Conservation (phyloP, 1,140 invertebrate species). For the Platyscapa corneri region DNA sequence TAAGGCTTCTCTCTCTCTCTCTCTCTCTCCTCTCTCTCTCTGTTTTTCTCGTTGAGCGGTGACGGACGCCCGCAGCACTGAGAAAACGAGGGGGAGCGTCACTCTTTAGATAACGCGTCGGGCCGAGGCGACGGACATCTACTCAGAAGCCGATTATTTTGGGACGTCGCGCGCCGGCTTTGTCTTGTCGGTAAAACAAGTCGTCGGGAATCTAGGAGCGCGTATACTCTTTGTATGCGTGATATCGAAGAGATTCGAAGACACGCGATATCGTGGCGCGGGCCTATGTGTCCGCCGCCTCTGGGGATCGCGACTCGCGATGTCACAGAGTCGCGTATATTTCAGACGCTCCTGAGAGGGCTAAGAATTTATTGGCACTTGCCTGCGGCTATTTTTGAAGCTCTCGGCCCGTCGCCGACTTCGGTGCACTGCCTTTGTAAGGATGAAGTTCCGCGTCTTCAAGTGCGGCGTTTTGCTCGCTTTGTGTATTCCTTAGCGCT, state of each 20-base stretch:
- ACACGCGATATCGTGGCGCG: neutral
- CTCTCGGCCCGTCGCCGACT: too few relatives aligned
- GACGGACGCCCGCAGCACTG: neutral
- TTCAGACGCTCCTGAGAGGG: neutral
- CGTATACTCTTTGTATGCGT: too few relatives aligned
- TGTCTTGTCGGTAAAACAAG: conserved; percentile 5
- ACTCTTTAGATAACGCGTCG: conserved; percentile 33
- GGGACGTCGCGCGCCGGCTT: neutral
- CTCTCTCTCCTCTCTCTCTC: too few relatives aligned
- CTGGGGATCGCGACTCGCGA: neutral
- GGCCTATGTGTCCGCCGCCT: too few relatives aligned
- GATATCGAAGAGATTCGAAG: too few relatives aligned
- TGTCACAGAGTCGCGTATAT: too few relatives aligned
- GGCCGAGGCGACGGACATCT: neutral
- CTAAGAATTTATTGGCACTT: conserved; percentile 22
- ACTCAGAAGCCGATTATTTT: conserved; percentile 42
- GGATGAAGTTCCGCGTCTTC: too few relatives aligned
- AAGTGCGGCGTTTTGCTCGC: too few relatives aligned
- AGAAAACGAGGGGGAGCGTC: neutral
- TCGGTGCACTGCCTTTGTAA: too few relatives aligned
- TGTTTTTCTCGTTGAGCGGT: too few relatives aligned
- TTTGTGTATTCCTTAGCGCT: too few relatives aligned
- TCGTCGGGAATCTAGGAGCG: neutral
- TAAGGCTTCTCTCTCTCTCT: neutral
- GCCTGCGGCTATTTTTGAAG: neutral